Base-by-base conservation (phyloP, 2,888 invertebrate species). In the Digitonthophagus gazella region DNA sequence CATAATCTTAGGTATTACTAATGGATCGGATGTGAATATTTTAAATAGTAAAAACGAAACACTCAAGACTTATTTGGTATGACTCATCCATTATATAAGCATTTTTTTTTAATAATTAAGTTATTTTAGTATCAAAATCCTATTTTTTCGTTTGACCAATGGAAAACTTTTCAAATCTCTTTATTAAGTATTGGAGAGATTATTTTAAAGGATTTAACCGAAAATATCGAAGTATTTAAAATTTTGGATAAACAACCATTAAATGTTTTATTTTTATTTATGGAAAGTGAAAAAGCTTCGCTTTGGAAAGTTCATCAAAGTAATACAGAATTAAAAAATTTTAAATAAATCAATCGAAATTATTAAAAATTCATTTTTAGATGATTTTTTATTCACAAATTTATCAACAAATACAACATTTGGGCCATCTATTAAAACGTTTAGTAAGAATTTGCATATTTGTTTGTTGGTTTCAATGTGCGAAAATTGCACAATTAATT, bases 241-340 rank as follows among this genome's bases (percentile, higher is more conserved):
- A 75, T 76, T 55, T 70, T 65, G 15, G 78, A 77, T 69, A 69
- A 72, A 4, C 72, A 76, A 64, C 75, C 76, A 14, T 67, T 80
- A 28, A 75, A 74, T 18, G 78, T 79, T 0, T 72, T 74, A 19
- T 80, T 78, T 73, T 74, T 81, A 66, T 73, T 80, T 8, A 71
- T 80, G 68, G 74, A 78, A 64, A 82, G 80, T 67, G 67, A 71
- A 28, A 70, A 75, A 69, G 74, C 72, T 11, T 78, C 79, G 55
- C 68, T 80, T 14, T 82, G 82, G 82, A 82, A 81, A 75, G 74
- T 81, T n/a, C 79, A 80, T 69, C 74, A 80, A 74, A 80, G 82
- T 81, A 75, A 76, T n/a, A n/a, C n/a, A n/a, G n/a, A n/a, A n/a
- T n/a, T n/a, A n/a, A n/a, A n/a, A n/a, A n/a, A n/a, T n/a, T n/a